phyloP scores from a whole-genome alignment of 2,797 vertebrate species.

The Balearica regulorum region DNA sequence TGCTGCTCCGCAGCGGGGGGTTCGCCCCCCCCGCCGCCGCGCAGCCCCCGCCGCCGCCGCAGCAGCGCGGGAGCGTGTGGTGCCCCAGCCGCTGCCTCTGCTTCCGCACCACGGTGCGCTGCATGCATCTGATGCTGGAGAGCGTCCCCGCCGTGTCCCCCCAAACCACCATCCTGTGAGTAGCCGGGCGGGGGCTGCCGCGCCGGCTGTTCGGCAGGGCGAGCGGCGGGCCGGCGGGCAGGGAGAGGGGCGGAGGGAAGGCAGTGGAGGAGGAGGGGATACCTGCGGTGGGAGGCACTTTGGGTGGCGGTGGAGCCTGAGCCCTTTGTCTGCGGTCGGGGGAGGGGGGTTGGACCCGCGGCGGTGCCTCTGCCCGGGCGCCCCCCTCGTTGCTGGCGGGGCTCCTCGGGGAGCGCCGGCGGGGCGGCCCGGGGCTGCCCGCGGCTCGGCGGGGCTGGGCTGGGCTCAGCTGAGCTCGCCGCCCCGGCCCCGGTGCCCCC shows the following conservation, averaged over 20 bases:
- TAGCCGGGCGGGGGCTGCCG: slow-evolving; percentile 26
- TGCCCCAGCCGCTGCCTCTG: slow-evolving; percentile 95
- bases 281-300: slow-evolving; percentile 3
- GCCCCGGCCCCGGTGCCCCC: neutral
- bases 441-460: neutral
- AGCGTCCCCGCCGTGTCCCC: slow-evolving; percentile 85
- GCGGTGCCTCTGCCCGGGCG: neutral
- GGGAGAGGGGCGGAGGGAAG: neutral
- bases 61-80: slow-evolving; percentile 60
- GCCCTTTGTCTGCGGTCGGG: slow-evolving; percentile 31
- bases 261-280: neutral
- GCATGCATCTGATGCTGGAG: slow-evolving; percentile 96
- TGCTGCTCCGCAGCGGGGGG: slow-evolving; percentile 59
- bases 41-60: slow-evolving; percentile 28
- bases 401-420: neutral
- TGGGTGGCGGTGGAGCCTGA: neutral
- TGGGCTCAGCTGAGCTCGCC: neutral
- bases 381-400: neutral
- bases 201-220: neutral
- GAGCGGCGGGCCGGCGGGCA: neutral
- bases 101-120: slow-evolving; percentile 95
- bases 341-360: neutral
- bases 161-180: slow-evolving; percentile 96
- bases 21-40: slow-evolving; percentile 64
- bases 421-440: too few relatives aligned